A percentile compares a stretch with the other conserved stretches of the same genome.
Conservation (phyloP, 1,140 invertebrate species). For the Xylocopa sonorina region DNA sequence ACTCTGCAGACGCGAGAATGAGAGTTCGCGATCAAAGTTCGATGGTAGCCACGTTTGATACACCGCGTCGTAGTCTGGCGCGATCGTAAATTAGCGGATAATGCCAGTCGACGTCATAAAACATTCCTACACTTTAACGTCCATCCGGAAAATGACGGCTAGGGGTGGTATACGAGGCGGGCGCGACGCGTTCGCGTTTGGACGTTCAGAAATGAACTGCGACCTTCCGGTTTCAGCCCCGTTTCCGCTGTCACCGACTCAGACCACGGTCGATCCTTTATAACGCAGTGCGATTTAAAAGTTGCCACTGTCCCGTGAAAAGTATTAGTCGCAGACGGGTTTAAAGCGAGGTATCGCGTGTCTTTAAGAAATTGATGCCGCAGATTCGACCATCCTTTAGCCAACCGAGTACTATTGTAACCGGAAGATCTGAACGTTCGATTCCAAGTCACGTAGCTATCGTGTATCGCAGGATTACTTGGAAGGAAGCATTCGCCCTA, state of each 20-base stretch:
- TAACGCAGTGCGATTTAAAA: too few relatives aligned
- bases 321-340: too few relatives aligned
- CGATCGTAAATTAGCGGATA: conserved; percentile 71
- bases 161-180: conserved; percentile 15
- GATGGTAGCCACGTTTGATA: conserved; percentile 17
- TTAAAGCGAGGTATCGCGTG: conserved; percentile 25
- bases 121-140: conserved; percentile 69
- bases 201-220: conserved; percentile 62
- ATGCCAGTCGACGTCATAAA: conserved; percentile 65
- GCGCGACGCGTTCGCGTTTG: conserved; percentile 22
- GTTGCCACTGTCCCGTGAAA: too few relatives aligned
- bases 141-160: conserved; percentile 44
- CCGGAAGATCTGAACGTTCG: too few relatives aligned
- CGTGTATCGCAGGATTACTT: too few relatives aligned
- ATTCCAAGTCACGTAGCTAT: too few relatives aligned
- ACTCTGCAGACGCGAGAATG: conserved; percentile 4
- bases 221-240: conserved; percentile 39
- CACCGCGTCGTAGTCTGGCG: conserved; percentile 13
- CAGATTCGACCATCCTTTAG: too few relatives aligned
- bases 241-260: conserved; percentile 31
- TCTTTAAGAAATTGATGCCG: too few relatives aligned
- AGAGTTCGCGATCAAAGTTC: conserved; percentile 50
- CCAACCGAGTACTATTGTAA: too few relatives aligned
- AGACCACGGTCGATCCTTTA: neutral
- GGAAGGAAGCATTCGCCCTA: too few relatives aligned